phyloP scores from a whole-genome alignment of 37 sponge, comb jelly and placozoan genomes.

The Axinella damicornis region DNA sequence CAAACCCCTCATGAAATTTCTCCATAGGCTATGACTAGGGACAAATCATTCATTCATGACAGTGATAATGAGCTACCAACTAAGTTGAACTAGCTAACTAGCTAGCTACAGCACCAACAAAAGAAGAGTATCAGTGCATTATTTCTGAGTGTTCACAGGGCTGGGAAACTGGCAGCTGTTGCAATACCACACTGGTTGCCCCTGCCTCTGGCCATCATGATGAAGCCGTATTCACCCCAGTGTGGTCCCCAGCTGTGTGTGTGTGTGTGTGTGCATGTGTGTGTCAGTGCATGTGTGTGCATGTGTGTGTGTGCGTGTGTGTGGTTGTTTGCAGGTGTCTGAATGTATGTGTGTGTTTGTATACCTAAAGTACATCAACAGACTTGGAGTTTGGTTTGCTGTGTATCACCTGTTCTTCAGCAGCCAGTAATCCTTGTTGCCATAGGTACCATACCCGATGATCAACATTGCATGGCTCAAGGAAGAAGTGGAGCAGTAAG shows the following conservation, averaged over 20 bases:
- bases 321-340: no score
- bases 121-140: no score
- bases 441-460: conserved; percentile 57
- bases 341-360: no score
- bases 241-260: conserved; percentile 66
- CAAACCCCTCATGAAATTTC: no score
- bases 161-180: conserved; percentile 61
- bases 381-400: no score
- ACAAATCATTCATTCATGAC: no score
- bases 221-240: conserved; percentile 72
- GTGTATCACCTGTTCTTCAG: conserved; percentile 59
- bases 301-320: background rate
- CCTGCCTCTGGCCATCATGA: conserved; percentile 60
- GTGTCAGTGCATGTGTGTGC: conserved; percentile 22
- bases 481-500: conserved; percentile 28
- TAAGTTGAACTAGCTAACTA: no score
- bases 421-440: conserved; percentile 62
- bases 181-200: conserved; percentile 70
- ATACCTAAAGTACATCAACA: no score
- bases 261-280: conserved; percentile 19
- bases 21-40: no score
- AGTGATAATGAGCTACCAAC: no score
- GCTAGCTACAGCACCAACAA: no score
- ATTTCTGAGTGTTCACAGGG: conserved; percentile 3
- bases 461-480: conserved; percentile 53